phyloP scores from a whole-genome alignment of 2,888 invertebrate species.

The Acronicta alni region DNA sequence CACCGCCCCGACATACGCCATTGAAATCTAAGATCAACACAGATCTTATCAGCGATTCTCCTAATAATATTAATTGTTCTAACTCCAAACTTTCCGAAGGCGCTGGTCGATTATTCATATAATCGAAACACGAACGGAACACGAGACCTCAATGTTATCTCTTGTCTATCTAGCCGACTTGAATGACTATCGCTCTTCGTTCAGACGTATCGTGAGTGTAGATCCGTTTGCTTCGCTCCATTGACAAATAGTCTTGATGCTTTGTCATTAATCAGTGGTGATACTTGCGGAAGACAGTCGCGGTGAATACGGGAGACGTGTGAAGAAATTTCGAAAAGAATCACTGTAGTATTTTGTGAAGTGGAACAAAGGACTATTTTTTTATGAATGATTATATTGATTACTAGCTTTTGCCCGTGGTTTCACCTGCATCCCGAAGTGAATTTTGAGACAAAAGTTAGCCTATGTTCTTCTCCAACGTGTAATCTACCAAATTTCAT shows the following conservation, averaged over 20 bases:
- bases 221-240: conserved; percentile 59
- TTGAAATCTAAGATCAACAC: conserved; percentile 42
- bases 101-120: conserved; percentile 42
- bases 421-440: too few species aligned
- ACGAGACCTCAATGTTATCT: conserved; percentile 55
- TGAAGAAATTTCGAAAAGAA: neutral
- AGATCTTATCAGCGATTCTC: conserved; percentile 36
- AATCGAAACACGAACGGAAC: conserved; percentile 23
- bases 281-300: conserved; percentile 38
- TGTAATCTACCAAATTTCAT: too few species aligned
- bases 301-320: conserved; percentile 7
- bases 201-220: conserved; percentile 55
- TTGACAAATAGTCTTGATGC: conserved; percentile 68
- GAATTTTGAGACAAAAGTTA: too few species aligned
- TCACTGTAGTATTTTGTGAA: too few species aligned
- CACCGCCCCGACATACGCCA: conserved; percentile 18
- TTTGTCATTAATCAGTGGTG: conserved; percentile 64
- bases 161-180: conserved; percentile 46
- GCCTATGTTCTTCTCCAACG: too few species aligned
- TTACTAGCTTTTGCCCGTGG: too few species aligned
- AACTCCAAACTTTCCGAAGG: conserved; percentile 31
- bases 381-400: too few species aligned
- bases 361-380: too few species aligned
- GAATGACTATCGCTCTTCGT: conserved; percentile 60
- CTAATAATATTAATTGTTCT: conserved; percentile 53